phyloP scores from a whole-genome alignment of 2,888 invertebrate genomes.

The Cecidostiba fungosa region DNA sequence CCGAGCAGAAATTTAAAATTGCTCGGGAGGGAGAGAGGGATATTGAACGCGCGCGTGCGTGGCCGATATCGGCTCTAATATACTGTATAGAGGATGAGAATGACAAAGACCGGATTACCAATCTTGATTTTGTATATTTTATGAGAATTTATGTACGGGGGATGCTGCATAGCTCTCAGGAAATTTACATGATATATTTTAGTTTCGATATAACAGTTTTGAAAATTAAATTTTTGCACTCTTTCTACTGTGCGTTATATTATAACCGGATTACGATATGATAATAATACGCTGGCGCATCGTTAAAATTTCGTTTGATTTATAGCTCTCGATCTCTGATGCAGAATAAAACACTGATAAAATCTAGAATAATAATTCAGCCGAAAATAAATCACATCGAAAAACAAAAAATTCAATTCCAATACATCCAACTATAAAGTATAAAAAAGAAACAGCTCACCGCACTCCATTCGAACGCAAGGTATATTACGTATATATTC shows the following conservation, averaged over 20 bases:
- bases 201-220: neutral
- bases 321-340: neutral
- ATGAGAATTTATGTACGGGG: neutral
- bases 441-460: neutral
- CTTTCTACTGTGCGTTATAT: neutral
- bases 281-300: neutral
- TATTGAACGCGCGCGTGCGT: neutral
- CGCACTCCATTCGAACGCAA: neutral
- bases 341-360: neutral
- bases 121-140: constrained; percentile 17
- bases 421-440: too few species aligned
- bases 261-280: neutral
- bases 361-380: neutral
- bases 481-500: neutral
- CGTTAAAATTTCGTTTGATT: neutral
- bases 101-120: constrained; percentile 1
- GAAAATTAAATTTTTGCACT: neutral
- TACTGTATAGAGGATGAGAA: neutral
- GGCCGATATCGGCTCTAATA: constrained; percentile 2
- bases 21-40: neutral
- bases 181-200: neutral
- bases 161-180: neutral
- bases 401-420: too few species aligned
- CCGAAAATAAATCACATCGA: too few species aligned
- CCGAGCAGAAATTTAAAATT: constrained; percentile 8